Evolutionary conservation across 2,888 invertebrate species (phyloP), one percentile per base, ranked within the genome.

Genomic region (Erynnis tages): DNA sequence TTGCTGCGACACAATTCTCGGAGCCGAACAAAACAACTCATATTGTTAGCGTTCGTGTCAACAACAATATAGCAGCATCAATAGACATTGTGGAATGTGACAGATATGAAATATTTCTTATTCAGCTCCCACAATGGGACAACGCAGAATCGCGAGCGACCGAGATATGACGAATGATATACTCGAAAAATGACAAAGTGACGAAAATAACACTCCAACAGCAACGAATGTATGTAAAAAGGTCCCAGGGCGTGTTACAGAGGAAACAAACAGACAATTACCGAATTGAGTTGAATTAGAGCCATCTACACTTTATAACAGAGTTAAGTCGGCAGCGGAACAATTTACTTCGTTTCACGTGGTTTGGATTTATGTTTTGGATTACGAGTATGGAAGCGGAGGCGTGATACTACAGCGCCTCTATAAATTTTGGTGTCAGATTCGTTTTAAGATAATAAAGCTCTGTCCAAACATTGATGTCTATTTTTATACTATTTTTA

Each of bases 261-360:
- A 40, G 38, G 30, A 56, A 37, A 48, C 48, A 59, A 61, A 55
- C 58, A 62, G 49, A 61, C 57, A 60, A 66, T 64, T 60, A 63
- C 54, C 44, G 57, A 66, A 65, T 63, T 63, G 60, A 62, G 59
- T 60, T 55, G 59, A 59, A 56, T 58, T 59, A 55, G 11, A 56
- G 57, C 57, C 56, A 55, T 54, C 58, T 58, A 53, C 59, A 60
- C 56, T 62, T 60, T 57, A 56, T 57, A 60, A 61, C 55, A 14
- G n/a, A 41, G 30, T 40, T 21, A 16, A 48, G 49, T 7, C 17
- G 21, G 11, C 11, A 19, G 19, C 19, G 30, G 48, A 40, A 32
- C 32, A 30, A 48, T 32, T 34, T 21, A 30, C 29, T 21, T 48
- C 23, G 16, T 30, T 48, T 37, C 21, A 14, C 11, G 16, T 40